Evolutionary conservation across 2,888 invertebrate species (phyloP), one percentile per base, ranked within the genome.

Genomic region (Drosophila peninsularis): DNA sequence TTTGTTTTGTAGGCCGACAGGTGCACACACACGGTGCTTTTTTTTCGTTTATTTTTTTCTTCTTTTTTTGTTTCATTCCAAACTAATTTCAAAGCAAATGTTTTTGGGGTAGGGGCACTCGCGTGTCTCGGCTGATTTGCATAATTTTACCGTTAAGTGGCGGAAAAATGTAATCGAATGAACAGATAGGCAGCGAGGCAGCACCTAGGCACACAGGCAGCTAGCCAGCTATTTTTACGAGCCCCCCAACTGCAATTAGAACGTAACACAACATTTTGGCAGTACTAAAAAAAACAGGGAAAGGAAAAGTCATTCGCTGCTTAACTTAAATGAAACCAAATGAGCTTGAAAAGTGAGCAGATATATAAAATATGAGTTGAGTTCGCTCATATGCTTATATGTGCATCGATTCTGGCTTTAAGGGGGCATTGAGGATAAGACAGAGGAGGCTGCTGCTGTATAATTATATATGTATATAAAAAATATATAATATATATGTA

Each of bases 161-260:
- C 88, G 84, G 78, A 80, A 89, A 88, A 89, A 80, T 87, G 85
- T 89, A 85, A 87, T 85, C 85, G 80, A 89, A 89, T 80, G 78
- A 82, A 78, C 66, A 82, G 82, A 80, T 84, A 84, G 88, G 67
- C 71, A 71, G 45, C 71, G 45, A 36, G 56, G 17, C 9, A 24
- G 14, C 24, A n/a, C 21, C 42, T 30, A 67, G 72, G 64, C 65
- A 45, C 27, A 30, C 27, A 67, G 77, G 68, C 65, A 45, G 27
- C 27, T 11, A 30, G 45, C 30, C 49, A 67, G 63, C 67, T 79
- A 62, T 67, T 79, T 71, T 62, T 65, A 75, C 72, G 66, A 65
- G 64, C 58, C 39, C 71, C 57, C 45, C 62, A 76, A 72, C 50
- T 72, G 68, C 66, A 76, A 76, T 76, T 76, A 76, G 55, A 77